Percentiles rank a stretch among this genome's conserved stretches.
Conservation (phyloP, 2,888 invertebrate species). For the Pseudoips prasinana region DNA sequence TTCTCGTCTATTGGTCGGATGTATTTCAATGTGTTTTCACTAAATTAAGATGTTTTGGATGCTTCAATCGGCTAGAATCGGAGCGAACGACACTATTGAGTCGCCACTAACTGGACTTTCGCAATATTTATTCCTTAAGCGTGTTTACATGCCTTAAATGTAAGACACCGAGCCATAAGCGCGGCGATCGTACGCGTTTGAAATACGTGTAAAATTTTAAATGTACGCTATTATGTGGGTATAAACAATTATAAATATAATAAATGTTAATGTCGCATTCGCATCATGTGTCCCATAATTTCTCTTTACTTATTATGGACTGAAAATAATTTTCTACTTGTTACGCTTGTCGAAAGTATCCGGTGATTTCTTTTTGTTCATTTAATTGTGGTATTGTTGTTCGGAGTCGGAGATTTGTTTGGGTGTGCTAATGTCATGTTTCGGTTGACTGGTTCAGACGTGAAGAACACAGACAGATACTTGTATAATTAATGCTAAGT, state of each 20-base stretch:
- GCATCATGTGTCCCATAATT: conserved; percentile 53
- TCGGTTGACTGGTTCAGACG: background rate
- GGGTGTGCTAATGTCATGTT: conserved; percentile 2
- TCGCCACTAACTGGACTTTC: conserved; percentile 75
- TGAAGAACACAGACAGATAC: background rate
- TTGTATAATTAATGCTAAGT: too few species aligned
- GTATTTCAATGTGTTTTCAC: conserved; percentile 27
- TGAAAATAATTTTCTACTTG: conserved; percentile 55
- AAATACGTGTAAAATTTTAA: conserved; percentile 58
- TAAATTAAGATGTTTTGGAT: conserved; percentile 27
- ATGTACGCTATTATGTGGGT: conserved; percentile 45
- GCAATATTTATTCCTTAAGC: conserved; percentile 74
- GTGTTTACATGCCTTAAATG: conserved; percentile 70
- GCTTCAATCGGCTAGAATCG: conserved; percentile 33
- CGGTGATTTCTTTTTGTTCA: conserved; percentile 39
- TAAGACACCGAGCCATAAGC: conserved; percentile 57
- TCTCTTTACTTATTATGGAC: conserved; percentile 59
- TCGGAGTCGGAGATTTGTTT: conserved; percentile 11
- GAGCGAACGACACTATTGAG: conserved; percentile 13
- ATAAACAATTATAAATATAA: conserved; percentile 56
- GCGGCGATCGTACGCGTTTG: conserved; percentile 45
- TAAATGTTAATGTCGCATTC: conserved; percentile 54
- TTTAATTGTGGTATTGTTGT: conserved; percentile 28
- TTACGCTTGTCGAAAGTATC: conserved; percentile 54
- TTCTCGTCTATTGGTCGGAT: conserved; percentile 20